A percentile compares a stretch with the other conserved stretches of the same genome.
These are phyloP conservation scores for Drosophila demipolita DNA, from an alignment of 2,888 invertebrate genomes.

Conservation along the genomic window DNA sequence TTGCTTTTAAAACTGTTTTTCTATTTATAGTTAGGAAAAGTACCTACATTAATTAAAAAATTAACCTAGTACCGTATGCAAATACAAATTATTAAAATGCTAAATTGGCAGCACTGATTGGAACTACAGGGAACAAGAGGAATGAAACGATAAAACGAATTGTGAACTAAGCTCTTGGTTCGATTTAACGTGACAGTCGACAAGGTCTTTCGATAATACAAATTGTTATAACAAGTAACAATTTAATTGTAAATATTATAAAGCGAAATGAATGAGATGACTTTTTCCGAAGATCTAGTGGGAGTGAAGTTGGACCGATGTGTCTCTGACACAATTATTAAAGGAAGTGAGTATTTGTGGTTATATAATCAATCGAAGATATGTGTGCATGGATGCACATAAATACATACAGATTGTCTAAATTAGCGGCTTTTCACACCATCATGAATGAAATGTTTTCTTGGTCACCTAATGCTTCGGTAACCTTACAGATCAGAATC, in stretches of 20 bases:
- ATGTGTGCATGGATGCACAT: not conserved
- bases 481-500: not conserved
- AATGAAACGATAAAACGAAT: not conserved
- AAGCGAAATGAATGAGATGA: slow-evolving; percentile 27
- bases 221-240: not conserved
- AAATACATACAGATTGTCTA: not conserved
- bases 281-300: slow-evolving; percentile 85
- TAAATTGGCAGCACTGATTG: not conserved
- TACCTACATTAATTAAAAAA: not conserved
- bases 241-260: slow-evolving; percentile 3
- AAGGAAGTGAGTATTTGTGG: slow-evolving; percentile 88
- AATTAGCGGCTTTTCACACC: not conserved
- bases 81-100: not conserved
- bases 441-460: not conserved
- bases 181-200: not conserved
- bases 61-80: not conserved
- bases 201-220: not conserved
- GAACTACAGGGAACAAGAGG: not conserved
- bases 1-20: not conserved
- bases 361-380: slow-evolving; percentile 41
- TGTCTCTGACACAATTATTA: slow-evolving; percentile 92
- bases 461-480: not conserved
- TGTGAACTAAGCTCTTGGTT: not conserved
- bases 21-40: not conserved
- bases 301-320: slow-evolving; percentile 94